Conservation (phyloP, 2,888 invertebrate species). For the Mechanitis mazaeus region DNA sequence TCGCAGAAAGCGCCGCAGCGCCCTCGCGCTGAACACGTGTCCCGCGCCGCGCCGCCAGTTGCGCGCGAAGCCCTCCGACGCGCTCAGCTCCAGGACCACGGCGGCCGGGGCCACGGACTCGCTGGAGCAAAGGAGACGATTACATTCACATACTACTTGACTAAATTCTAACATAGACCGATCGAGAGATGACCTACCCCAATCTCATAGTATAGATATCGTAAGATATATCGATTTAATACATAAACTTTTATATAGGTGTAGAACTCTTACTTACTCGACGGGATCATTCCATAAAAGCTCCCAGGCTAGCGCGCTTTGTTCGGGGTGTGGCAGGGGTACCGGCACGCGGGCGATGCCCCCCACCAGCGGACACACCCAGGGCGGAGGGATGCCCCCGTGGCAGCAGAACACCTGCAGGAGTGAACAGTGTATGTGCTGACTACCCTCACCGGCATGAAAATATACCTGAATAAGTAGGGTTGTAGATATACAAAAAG, state of each 20-base stretch:
- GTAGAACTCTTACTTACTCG: conserved; percentile 46
- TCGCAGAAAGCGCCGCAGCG: conserved; percentile 80
- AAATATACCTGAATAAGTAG: too few species aligned
- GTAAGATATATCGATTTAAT: too few species aligned
- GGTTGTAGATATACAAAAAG: too few species aligned
- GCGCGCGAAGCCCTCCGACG: conserved; percentile 81
- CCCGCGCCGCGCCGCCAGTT: conserved; percentile 83
- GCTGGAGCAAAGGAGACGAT: conserved; percentile 35
- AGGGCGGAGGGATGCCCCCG: conserved; percentile 85
- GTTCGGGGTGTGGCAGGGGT: conserved; percentile 79
- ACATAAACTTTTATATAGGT: background rate
- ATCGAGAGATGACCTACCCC: background rate
- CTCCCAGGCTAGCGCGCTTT: conserved; percentile 86
- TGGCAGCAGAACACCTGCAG: conserved; percentile 85
- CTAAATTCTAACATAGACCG: background rate
- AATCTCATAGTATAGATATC: too few species aligned
- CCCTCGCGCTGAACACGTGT: conserved; percentile 81
- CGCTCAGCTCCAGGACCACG: conserved; percentile 66
- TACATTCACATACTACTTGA: background rate
- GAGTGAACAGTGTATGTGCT: background rate
- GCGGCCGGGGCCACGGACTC: conserved; percentile 65
- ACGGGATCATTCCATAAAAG: conserved; percentile 87
- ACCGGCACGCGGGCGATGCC: conserved; percentile 81
- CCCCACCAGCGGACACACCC: conserved; percentile 78
- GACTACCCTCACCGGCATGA: too few species aligned